Conservation (phyloP, 2,113 vertebrate genomes). For the Antechinus flavipes region DNA sequence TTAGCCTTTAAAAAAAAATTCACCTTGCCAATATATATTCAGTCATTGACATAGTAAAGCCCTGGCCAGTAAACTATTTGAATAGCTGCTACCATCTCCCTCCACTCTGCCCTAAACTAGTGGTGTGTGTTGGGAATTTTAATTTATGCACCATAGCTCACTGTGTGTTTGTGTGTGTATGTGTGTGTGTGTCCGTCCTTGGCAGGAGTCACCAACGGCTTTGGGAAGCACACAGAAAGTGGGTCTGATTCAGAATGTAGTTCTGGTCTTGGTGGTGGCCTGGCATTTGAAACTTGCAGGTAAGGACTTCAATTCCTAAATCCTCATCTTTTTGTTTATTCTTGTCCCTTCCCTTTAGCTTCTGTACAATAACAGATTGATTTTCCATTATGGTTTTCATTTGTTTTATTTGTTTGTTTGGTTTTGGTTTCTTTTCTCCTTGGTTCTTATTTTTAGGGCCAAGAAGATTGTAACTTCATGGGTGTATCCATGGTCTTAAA, state of each 20-base stretch:
- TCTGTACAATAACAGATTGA: not conserved
- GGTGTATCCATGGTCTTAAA: not conserved
- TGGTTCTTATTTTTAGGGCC: conserved; percentile 10
- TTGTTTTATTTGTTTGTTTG: not conserved
- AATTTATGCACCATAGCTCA: conserved; percentile 22
- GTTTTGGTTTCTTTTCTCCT: not conserved
- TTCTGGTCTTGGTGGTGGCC: conserved; percentile 82
- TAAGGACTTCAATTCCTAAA: conserved; percentile 75
- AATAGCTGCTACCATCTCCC: not conserved
- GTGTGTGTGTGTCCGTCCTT: conserved; percentile 62
- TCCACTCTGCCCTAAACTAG: not conserved
- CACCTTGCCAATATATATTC: not conserved
- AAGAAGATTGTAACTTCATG: not conserved
- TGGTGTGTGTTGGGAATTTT: not conserved
- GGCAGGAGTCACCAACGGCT: conserved; percentile 93
- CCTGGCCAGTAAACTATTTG: not conserved
- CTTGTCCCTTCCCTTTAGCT: not conserved
- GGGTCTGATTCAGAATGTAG: conserved; percentile 91
- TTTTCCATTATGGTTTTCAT: conserved; percentile 25
- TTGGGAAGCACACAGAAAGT: conserved; percentile 87
- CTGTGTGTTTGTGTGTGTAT: conserved; percentile 49
- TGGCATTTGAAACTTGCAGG: conserved; percentile 90
- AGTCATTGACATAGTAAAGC: not conserved
- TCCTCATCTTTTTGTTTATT: not conserved
- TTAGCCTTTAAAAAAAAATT: not conserved